phyloP scores from a whole-genome alignment of 92 coral and sea anemone species.

The Phenganax subtilis region DNA sequence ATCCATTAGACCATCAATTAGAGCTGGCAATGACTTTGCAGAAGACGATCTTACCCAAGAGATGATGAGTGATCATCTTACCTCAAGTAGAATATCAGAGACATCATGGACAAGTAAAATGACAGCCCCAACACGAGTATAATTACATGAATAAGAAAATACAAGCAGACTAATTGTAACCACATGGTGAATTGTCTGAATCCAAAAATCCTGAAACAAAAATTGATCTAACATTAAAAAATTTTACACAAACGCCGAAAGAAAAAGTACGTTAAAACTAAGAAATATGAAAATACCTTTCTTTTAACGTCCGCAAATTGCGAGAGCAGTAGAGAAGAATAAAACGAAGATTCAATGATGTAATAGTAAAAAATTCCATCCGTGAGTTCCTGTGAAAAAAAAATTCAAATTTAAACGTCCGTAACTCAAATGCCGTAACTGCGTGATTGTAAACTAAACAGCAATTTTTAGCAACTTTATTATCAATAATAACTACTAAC shows the following conservation, averaged over 20 bases:
- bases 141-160: conserved; percentile 67
- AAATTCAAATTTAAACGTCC: neutral
- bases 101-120: conserved; percentile 79
- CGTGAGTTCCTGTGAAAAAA: conserved; percentile 55
- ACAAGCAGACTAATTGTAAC: conserved; percentile 65
- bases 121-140: conserved; percentile 76
- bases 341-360: conserved; percentile 73
- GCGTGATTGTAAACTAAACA: neutral
- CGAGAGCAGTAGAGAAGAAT: conserved; percentile 71
- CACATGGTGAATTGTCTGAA: conserved; percentile 78
- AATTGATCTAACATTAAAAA: conserved; percentile 7
- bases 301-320: conserved; percentile 93
- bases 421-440: neutral
- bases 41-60: neutral
- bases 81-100: conserved; percentile 87
- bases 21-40: neutral
- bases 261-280: neutral
- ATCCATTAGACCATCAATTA: too few species aligned
- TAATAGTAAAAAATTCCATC: conserved; percentile 74
- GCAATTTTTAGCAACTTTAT: neutral
- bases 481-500: conserved; percentile 35
- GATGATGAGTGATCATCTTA: conserved; percentile 21
- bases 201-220: conserved; percentile 85
- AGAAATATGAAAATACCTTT: conserved; percentile 52
- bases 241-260: neutral